Evolutionary conservation across 2,113 vertebrate species (phyloP).

Genomic region (sheep (Ovis aries)): DNA sequence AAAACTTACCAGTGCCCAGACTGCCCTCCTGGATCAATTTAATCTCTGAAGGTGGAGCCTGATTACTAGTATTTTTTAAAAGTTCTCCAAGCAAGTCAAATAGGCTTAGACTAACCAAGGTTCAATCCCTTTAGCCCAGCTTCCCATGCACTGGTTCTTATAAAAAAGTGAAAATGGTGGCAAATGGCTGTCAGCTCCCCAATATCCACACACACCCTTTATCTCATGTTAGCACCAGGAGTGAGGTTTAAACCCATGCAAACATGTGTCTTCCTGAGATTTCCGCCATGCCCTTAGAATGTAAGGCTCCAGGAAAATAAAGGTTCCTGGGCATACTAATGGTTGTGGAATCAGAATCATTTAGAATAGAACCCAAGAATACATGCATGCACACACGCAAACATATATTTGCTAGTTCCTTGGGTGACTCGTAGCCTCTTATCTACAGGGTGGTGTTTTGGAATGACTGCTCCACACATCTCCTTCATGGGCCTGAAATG

Average conservation of each 20-base stretch:
- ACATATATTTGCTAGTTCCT: background rate
- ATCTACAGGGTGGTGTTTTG: background rate
- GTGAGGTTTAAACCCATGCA: background rate
- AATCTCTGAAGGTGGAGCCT: background rate
- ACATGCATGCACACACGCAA: background rate
- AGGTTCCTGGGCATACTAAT: background rate
- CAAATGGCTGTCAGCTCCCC: background rate
- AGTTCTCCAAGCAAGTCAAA: background rate
- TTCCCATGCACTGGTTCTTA: background rate
- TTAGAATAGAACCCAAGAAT: background rate
- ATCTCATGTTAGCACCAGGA: background rate
- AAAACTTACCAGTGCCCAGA: background rate
- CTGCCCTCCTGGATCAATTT: background rate
- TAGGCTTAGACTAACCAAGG: background rate
- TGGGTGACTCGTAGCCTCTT: background rate
- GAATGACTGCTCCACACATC: background rate
- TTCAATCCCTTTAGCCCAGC: background rate
- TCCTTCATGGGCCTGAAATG: background rate
- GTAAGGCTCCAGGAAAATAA: background rate
- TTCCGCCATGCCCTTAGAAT: background rate
- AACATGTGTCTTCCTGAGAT: background rate
- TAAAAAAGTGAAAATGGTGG: background rate
- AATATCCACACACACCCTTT: background rate
- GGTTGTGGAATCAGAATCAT: background rate
- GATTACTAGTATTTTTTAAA: background rate